A percentile compares a stretch with the other conserved stretches of the same genome.
Conservation (phyloP, 2,113 vertebrate genomes). For the Bambusicola thoracicus region DNA sequence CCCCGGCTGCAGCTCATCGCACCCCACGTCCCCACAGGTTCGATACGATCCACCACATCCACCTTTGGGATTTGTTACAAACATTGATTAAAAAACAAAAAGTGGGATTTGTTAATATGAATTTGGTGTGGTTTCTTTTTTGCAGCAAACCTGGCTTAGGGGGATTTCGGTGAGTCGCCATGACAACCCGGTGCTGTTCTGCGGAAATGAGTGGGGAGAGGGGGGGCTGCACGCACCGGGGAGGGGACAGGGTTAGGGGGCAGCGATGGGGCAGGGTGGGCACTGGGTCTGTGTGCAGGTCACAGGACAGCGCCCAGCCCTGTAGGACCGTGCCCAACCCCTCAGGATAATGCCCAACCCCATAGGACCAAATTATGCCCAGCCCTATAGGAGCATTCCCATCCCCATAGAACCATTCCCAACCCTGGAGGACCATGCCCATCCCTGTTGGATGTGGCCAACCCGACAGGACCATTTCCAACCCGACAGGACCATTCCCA, state of each 20-base stretch:
- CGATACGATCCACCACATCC: too few species aligned
- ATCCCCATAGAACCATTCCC: too few species aligned
- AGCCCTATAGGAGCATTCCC: not conserved
- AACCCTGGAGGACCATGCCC: too few species aligned
- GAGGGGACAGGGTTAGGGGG: not conserved
- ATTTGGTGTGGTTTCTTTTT: not conserved
- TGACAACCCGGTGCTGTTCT: conserved; percentile 52
- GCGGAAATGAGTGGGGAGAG: conserved; percentile 20
- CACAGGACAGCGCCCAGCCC: too few species aligned
- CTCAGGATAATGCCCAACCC: too few species aligned
- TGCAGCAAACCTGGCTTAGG: not conserved
- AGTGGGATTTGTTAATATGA: not conserved
- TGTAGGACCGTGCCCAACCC: too few species aligned
- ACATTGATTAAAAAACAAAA: not conserved
- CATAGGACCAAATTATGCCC: not conserved
- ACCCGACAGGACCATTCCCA: not conserved
- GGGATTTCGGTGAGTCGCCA: conserved; percentile 3
- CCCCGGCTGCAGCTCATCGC: too few species aligned
- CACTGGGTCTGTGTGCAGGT: not conserved
- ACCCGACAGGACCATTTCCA: too few species aligned
- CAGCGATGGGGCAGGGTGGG: not conserved
- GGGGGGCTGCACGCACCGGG: not conserved
- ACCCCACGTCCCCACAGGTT: too few species aligned
- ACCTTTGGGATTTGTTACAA: not conserved
- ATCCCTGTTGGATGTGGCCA: not conserved